Conservation (phyloP, 2,888 invertebrate genomes). For the Lepeophtheirus nordmannii region DNA sequence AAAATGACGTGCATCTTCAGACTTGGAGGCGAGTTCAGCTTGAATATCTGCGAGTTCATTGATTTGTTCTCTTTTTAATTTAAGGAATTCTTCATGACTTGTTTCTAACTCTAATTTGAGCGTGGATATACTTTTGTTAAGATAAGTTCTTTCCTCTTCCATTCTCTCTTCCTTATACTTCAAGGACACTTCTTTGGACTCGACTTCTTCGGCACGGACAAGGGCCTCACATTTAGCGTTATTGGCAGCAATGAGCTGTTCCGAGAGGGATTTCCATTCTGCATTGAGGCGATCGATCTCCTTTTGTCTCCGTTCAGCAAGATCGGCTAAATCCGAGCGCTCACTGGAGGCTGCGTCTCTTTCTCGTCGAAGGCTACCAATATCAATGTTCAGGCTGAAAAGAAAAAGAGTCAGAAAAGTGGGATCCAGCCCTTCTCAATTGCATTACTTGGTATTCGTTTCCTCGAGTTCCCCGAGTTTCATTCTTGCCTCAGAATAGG, state of each 20-base stretch:
- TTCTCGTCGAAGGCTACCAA: conserved; percentile 8
- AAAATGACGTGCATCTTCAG: conserved; percentile 45
- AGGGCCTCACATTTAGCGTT: conserved; percentile 68
- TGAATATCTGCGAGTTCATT: conserved; percentile 49
- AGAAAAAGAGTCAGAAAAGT: neutral
- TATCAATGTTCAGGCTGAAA: conserved; percentile 6
- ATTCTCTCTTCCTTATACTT: conserved; percentile 67
- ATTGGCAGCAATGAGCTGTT: conserved; percentile 57
- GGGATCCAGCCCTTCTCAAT: neutral
- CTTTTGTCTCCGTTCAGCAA: conserved; percentile 40
- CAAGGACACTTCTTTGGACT: conserved; percentile 58
- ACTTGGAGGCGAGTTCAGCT: conserved; percentile 57
- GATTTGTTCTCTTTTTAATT: conserved; percentile 55
- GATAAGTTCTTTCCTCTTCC: conserved; percentile 59
- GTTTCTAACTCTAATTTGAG: conserved; percentile 61
- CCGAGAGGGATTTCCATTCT: conserved; percentile 51
- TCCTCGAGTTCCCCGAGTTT: neutral
- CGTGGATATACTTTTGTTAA: conserved; percentile 55
- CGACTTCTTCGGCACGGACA: conserved; percentile 59
- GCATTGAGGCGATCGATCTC: conserved; percentile 56
- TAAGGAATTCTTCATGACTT: conserved; percentile 59
- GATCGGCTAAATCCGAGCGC: conserved; percentile 8
- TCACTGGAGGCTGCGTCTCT: conserved; percentile 3
- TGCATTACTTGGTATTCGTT: neutral
- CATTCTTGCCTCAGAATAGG: neutral